Evolutionary conservation across 2,113 vertebrate genomes (phyloP), one percentile per base, ranked within the genome.

Genomic region (Poicephalus gulielmi): DNA sequence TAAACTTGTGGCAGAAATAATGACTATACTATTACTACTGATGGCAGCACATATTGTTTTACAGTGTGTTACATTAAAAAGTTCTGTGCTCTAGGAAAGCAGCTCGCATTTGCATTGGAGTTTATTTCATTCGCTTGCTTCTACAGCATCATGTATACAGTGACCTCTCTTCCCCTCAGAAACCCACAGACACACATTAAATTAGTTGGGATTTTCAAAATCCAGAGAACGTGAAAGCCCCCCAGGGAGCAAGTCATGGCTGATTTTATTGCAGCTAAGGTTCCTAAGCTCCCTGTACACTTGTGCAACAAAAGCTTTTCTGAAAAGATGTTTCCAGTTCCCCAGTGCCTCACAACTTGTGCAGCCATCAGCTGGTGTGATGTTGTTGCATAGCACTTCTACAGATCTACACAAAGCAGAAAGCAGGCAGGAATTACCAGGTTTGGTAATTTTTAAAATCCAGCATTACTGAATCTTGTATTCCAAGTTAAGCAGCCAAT

Each of bases 1-100:
- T 35, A 41, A 95, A 67, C 57, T 83, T 85, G 44, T 16, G 28
- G n/a, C 30, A 12, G 69, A 94, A 90, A 73, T 49, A 92, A 92
- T 71, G 85, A 64, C 70, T 90, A n/a, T 59, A 43, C 31, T 64
- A 43, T 57, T 47, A 74, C 24, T 33, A 41, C 13, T 47, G 46
- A 94, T 31, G 17, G 43, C 37, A 94, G 47, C 47, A 70, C 19
- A 63, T 66, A 50, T 1, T 81, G 43, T 50, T 92, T 80, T 64
- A 49, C 71, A 91, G 81, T 41, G 30, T 19, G 8, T 18, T 59
- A 52, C 15, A 78, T 64, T 70, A 67, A 73, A 67, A 81, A 18
- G 9, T 46, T 71, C 43, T 78, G 47, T 79, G 63, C 31, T 77
- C 78, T 78, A 19, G 59, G 63, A 94, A 92, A 82, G 35, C 33